phyloP scores from a whole-genome alignment of 2,113 vertebrate genomes.

The Cariama cristata region DNA sequence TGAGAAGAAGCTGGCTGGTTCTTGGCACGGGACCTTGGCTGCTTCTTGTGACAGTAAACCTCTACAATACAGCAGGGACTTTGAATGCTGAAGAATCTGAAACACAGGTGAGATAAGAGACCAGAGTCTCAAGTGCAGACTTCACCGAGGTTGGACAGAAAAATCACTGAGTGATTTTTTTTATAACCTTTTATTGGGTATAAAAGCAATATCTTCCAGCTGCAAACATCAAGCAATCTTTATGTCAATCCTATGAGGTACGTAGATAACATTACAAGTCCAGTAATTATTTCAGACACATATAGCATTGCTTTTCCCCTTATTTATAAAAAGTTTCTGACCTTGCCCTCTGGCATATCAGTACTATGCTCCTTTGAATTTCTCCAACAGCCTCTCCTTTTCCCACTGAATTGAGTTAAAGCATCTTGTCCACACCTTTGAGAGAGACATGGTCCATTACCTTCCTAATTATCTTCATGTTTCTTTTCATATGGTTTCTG shows the following conservation, averaged over 20 bases:
- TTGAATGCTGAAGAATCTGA: background rate
- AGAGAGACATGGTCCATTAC: background rate
- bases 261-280: background rate
- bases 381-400: background rate
- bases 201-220: background rate
- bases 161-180: background rate
- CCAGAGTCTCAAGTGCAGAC: background rate
- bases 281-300: background rate
- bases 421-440: background rate
- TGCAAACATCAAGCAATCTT: background rate
- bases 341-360: background rate
- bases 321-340: background rate
- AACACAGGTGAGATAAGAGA: background rate
- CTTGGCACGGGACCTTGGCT: background rate
- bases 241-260: background rate
- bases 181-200: background rate
- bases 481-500: background rate
- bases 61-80: background rate
- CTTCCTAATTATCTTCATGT: background rate
- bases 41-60: background rate
- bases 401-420: background rate
- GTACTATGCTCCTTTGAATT: background rate
- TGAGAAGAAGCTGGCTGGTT: background rate
- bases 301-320: background rate
- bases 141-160: background rate